Conservation (phyloP, 2,113 vertebrate species). For the Paracanthobrama guichenoti region DNA sequence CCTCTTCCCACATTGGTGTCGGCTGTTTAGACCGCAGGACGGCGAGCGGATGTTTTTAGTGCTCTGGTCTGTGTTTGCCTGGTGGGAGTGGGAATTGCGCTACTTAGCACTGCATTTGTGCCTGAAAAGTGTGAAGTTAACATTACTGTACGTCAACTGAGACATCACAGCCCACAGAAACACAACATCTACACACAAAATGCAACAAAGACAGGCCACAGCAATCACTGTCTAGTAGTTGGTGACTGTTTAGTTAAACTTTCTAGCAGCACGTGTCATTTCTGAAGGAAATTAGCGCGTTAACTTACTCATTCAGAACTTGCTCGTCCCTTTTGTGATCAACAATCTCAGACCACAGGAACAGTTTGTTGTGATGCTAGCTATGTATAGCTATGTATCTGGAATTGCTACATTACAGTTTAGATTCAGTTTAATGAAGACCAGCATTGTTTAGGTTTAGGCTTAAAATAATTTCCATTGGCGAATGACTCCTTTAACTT, state of each 20-base stretch:
- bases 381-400: too few relatives aligned
- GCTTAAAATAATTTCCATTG: not conserved
- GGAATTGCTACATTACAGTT: not conserved
- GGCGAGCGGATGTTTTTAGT: constrained; percentile 31
- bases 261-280: not conserved
- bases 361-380: not conserved
- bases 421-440: not conserved
- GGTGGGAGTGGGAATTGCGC: not conserved
- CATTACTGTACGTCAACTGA: not conserved
- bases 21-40: not conserved
- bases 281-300: not conserved
- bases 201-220: not conserved
- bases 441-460: too few relatives aligned
- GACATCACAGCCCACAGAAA: not conserved
- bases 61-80: not conserved
- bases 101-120: not conserved
- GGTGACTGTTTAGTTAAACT: not conserved
- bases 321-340: not conserved
- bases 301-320: not conserved
- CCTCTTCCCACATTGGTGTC: not conserved
- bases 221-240: not conserved
- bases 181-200: not conserved
- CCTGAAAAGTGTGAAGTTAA: not conserved
- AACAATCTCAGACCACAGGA: not conserved
- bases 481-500: not conserved